phyloP scores from a whole-genome alignment of 2,888 invertebrate species.

The Chrysina gloriosa region DNA sequence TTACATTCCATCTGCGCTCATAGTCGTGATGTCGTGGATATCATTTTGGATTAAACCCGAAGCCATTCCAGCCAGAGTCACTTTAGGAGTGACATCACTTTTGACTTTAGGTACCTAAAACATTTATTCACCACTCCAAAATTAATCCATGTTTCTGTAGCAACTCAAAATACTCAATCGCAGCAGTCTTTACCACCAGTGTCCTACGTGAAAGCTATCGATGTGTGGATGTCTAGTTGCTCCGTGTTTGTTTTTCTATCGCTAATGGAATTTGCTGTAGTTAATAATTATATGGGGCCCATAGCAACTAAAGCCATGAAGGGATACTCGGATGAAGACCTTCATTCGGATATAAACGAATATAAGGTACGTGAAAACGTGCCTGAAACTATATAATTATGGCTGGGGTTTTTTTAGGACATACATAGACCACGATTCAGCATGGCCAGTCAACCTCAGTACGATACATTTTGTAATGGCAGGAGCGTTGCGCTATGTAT shows the following conservation, averaged over 20 bases:
- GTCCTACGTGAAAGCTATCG: slow-evolving; percentile 92
- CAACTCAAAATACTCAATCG: slow-evolving; percentile 92
- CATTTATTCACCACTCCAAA: neutral
- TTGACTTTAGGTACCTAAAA: slow-evolving; percentile 78
- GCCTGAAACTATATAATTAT: slow-evolving; percentile 7
- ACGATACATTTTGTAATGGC: slow-evolving; percentile 86
- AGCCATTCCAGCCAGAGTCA: slow-evolving; percentile 90
- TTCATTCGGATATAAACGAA: slow-evolving; percentile 78
- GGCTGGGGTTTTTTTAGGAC: slow-evolving; percentile 65
- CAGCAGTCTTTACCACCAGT: slow-evolving; percentile 91
- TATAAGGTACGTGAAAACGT: slow-evolving; percentile 71
- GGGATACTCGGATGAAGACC: slow-evolving; percentile 88
- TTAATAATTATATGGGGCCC: slow-evolving; percentile 88
- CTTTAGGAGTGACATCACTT: slow-evolving; percentile 87
- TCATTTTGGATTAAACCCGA: slow-evolving; percentile 96
- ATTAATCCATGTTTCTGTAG: slow-evolving; percentile 64
- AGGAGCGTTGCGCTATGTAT: slow-evolving; percentile 84
- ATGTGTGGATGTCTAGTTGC: slow-evolving; percentile 93
- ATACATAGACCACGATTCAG: slow-evolving; percentile 73
- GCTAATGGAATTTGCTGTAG: slow-evolving; percentile 90
- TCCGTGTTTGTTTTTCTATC: slow-evolving; percentile 93
- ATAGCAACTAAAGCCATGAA: slow-evolving; percentile 91
- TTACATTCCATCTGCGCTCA: slow-evolving; percentile 90
- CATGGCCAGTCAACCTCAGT: slow-evolving; percentile 73
- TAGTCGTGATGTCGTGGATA: slow-evolving; percentile 96